phyloP scores from a whole-genome alignment of 35 echinoderm and acorn worm genomes.

The Lytechinus pictus region DNA sequence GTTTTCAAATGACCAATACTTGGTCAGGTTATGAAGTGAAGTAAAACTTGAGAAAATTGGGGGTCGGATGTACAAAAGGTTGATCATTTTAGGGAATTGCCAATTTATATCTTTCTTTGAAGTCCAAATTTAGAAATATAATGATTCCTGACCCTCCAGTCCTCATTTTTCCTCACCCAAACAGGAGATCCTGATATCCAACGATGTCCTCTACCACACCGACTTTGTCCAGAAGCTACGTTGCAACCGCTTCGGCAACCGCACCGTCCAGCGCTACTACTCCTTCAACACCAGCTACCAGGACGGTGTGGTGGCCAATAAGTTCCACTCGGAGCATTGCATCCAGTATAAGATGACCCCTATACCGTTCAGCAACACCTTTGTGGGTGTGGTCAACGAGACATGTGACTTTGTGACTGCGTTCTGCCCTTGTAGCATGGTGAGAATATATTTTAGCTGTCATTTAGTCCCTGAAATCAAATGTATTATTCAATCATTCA shows the following conservation, averaged over 20 bases:
- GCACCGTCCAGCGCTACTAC: constrained; percentile 93
- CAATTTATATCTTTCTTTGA: too few species aligned
- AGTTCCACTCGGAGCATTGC: constrained; percentile 87
- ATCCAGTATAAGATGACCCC: constrained; percentile 88
- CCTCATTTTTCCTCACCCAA: neutral
- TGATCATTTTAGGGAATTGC: too few species aligned
- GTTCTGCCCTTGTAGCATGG: constrained; percentile 98
- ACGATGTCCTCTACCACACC: constrained; percentile 94
- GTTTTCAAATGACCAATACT: too few species aligned
- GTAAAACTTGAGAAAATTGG: too few species aligned
- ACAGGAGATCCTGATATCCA: constrained; percentile 94
- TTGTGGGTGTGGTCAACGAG: constrained; percentile 95
- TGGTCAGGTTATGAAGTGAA: too few species aligned
- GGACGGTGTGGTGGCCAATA: constrained; percentile 77
- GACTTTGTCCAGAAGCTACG: constrained; percentile 90
- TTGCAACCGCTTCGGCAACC: constrained; percentile 92
- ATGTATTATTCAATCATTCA: too few species aligned
- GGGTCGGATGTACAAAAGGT: too few species aligned
- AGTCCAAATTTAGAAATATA: too few species aligned
- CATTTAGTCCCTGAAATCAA: too few species aligned
- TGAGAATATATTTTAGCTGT: constrained; percentile 48
- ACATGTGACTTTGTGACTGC: constrained; percentile 89
- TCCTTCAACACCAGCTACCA: constrained; percentile 92
- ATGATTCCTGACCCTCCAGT: too few species aligned
- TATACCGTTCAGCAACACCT: constrained; percentile 86